phyloP scores from a whole-genome alignment of 2,797 vertebrate genomes.

The Antrozous pallidus region DNA sequence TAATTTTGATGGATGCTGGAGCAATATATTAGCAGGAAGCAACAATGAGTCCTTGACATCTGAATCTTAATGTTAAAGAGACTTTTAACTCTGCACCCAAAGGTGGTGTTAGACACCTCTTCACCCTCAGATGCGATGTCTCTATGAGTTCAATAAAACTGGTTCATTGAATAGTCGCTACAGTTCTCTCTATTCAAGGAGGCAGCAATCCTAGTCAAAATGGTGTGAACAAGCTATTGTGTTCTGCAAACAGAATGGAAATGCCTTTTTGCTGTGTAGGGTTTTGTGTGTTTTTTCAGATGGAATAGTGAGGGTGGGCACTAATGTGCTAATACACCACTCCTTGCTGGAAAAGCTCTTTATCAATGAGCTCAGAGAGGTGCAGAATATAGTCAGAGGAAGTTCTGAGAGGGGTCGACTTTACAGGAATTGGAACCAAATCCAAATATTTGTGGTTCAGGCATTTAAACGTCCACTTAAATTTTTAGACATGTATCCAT shows the following conservation, averaged over 20 bases:
- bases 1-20: neutral
- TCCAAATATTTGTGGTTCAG: conserved; percentile 32
- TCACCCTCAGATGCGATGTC: neutral
- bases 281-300: neutral
- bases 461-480: conserved; percentile 18
- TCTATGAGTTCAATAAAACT: neutral
- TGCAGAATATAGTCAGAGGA: neutral
- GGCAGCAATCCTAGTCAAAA: neutral
- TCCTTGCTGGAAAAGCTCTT: neutral
- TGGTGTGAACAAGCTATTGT: neutral
- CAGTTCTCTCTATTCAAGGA: neutral
- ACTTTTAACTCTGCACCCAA: neutral
- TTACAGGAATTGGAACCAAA: conserved; percentile 41
- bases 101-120: neutral
- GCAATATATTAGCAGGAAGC: neutral
- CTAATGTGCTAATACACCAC: conserved; percentile 27
- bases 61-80: neutral
- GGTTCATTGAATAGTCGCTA: neutral
- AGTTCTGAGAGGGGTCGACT: conserved; percentile 19
- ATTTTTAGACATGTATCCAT: conserved; percentile 53
- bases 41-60: neutral
- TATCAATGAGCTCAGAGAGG: neutral
- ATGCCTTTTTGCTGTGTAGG: neutral
- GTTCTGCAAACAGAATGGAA: neutral
- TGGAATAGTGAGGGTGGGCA: neutral